Evolutionary conservation across 2,888 invertebrate genomes (phyloP), one percentile per base, ranked within the genome.

Genomic region (Zygogramma bicolorata): DNA sequence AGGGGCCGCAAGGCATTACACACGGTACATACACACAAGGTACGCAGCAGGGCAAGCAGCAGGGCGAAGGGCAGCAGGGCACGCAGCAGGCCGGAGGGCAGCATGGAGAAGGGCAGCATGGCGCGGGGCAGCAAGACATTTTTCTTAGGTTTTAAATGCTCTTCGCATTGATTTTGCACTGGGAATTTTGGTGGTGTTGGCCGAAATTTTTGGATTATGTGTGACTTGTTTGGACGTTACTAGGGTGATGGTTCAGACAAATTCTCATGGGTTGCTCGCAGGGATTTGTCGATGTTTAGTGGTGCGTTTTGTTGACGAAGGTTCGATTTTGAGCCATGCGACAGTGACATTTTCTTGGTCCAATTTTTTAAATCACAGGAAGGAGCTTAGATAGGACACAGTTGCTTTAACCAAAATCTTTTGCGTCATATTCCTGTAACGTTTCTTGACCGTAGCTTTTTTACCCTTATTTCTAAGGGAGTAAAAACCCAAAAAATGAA

Each of bases 21-120:
- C 80, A 80, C 8, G 79, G 79, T 27, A 78, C 78, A 68, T 77
- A 79, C 27, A 78, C 78, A 40, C 80, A 79, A 0, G 80, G 80
- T 10, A 70, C 75, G 65, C 79, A 80, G 66, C 79, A 77, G 4
- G 80, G 78, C 34, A 72, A 65, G 65, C 79, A 79, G 68, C 80
- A 80, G 57, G 78, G 69, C 42, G 77, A 72, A 22, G 70, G 65
- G 38, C 75, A 78, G 65, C 77, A 76, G 2, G 79, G 75, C 5
- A 70, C 73, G 68, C 79, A 79, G 65, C 80, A 80, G 1, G 75
- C 46, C 29, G 73, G 76, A 27, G 75, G 68, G 65, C 80, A 81
- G 58, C 79, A 77, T n/a, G 80, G 78, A 5, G 70, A 53, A 8
- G 46, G 46, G 67, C 80, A 80, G 72, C 79, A 80, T 53, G 75